A percentile compares a stretch with the other conserved stretches of the same genome.
These are phyloP conservation scores for Orthosia gothica DNA, from an alignment of 2,888 invertebrate species.

Conservation along the genomic window DNA sequence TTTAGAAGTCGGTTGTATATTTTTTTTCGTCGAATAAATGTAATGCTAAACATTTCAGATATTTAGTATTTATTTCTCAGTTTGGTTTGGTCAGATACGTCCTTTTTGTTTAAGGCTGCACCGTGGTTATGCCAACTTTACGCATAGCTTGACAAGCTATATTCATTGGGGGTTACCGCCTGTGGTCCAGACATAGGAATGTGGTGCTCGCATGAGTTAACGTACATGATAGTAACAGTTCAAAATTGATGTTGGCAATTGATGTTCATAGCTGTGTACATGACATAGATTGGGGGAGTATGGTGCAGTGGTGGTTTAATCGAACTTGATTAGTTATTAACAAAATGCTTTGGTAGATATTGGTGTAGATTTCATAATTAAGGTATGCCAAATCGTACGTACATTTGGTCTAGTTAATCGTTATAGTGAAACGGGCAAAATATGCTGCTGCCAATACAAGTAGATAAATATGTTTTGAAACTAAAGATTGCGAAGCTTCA, in stretches of 20 bases:
- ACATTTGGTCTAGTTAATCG: background rate
- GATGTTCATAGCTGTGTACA: background rate
- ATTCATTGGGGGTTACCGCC: slow-evolving; percentile 47
- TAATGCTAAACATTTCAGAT: background rate
- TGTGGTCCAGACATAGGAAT: slow-evolving; percentile 17
- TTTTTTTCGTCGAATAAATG: background rate
- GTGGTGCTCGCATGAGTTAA: slow-evolving; percentile 33
- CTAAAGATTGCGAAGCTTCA: too few relatives aligned
- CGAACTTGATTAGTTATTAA: background rate
- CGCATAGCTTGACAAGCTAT: slow-evolving; percentile 45
- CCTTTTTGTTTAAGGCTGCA: background rate
- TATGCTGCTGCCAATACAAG: background rate
- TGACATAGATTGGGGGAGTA: too few relatives aligned
- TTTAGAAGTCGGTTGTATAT: too few relatives aligned
- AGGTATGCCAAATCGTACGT: background rate
- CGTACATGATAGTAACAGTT: slow-evolving; percentile 20
- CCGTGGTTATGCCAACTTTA: slow-evolving; percentile 31
- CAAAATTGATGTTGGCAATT: slow-evolving; percentile 22
- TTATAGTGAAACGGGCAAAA: background rate
- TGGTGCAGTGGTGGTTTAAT: background rate
- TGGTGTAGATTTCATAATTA: background rate
- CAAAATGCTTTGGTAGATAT: background rate
- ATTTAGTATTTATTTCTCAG: background rate
- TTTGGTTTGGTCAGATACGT: background rate
- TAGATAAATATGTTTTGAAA: too few relatives aligned